Conservation (phyloP, 2,113 vertebrate species). For the Isichthys henryi region DNA sequence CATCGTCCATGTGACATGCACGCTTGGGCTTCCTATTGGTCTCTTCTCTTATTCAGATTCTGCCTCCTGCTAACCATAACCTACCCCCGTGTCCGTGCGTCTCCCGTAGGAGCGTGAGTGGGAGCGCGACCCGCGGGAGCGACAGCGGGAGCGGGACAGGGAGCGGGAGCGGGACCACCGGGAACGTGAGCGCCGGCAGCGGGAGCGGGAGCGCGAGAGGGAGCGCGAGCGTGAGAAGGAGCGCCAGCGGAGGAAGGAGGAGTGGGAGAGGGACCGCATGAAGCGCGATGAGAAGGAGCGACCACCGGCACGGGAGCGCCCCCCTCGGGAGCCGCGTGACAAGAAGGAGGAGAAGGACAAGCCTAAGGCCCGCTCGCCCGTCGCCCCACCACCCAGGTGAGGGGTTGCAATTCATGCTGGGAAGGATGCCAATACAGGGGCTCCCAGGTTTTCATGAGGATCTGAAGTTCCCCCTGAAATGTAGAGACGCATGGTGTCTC, state of each 20-base stretch:
- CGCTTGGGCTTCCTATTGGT: background rate
- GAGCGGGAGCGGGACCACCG: slow-evolving; percentile 74
- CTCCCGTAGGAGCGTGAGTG: slow-evolving; percentile 64
- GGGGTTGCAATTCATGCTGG: slow-evolving; percentile 16
- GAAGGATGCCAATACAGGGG: background rate
- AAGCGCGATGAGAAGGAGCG: slow-evolving; percentile 86
- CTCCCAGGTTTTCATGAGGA: background rate
- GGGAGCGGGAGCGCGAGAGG: slow-evolving; percentile 74
- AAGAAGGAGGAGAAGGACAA: slow-evolving; percentile 85
- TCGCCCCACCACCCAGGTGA: slow-evolving; percentile 68
- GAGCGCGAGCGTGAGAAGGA: slow-evolving; percentile 84
- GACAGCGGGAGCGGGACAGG: slow-evolving; percentile 66
- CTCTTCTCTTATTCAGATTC: background rate
- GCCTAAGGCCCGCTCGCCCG: slow-evolving; percentile 74
- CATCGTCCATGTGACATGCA: background rate
- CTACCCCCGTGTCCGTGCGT: background rate
- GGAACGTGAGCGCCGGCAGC: slow-evolving; percentile 66
- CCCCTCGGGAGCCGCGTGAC: slow-evolving; percentile 73
- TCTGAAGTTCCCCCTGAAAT: background rate
- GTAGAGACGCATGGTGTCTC: background rate
- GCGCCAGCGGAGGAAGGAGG: slow-evolving; percentile 75
- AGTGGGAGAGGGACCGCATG: slow-evolving; percentile 78
- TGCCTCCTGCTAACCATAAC: background rate
- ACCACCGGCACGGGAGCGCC: slow-evolving; percentile 73
- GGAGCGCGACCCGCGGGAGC: slow-evolving; percentile 59